A percentile compares a stretch with the other conserved stretches of the same genome.
Evolutionary conservation across 2,888 invertebrate genomes (phyloP).

Genomic region (Mongoloraphidia duomilia): DNA sequence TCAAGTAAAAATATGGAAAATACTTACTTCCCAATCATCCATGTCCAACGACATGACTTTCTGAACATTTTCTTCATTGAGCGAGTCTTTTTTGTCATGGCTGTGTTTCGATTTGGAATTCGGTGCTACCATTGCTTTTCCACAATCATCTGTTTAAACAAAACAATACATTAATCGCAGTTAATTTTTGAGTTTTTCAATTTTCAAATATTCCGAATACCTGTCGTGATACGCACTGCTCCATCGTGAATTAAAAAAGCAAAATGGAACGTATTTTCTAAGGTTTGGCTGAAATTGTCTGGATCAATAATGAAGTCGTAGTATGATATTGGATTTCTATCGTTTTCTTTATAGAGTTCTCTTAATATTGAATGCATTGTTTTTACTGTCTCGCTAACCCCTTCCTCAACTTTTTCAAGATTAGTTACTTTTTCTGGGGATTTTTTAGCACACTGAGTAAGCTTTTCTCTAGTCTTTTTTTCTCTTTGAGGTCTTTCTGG

Average conservation of each 20-base stretch:
- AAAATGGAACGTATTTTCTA: slow-evolving; percentile 51
- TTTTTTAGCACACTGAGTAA: slow-evolving; percentile 27
- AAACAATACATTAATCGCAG: no score
- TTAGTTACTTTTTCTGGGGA: slow-evolving; percentile 37
- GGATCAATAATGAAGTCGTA: slow-evolving; percentile 45
- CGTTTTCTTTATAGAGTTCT: slow-evolving; percentile 28
- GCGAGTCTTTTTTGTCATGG: no score
- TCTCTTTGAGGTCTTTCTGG: slow-evolving; percentile 22
- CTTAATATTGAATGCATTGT: slow-evolving; percentile 34
- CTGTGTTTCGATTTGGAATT: no score
- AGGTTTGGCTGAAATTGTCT: slow-evolving; percentile 38
- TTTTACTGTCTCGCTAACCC: slow-evolving; percentile 39
- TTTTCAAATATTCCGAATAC: no score
- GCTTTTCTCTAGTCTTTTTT: slow-evolving; percentile 21
- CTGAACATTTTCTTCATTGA: no score
- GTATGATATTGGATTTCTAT: slow-evolving; percentile 35
- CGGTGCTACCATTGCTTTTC: no score
- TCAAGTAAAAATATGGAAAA: no score
- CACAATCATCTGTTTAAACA: no score
- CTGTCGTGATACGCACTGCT: slow-evolving; percentile 19
- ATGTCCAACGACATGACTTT: no score
- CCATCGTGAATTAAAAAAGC: slow-evolving; percentile 47
- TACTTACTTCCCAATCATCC: no score
- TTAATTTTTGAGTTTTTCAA: no score
- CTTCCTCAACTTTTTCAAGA: slow-evolving; percentile 37